These are phyloP conservation scores for Porites divaricata DNA, from an alignment of 92 coral and sea anemone species.

Conservation along the genomic window DNA sequence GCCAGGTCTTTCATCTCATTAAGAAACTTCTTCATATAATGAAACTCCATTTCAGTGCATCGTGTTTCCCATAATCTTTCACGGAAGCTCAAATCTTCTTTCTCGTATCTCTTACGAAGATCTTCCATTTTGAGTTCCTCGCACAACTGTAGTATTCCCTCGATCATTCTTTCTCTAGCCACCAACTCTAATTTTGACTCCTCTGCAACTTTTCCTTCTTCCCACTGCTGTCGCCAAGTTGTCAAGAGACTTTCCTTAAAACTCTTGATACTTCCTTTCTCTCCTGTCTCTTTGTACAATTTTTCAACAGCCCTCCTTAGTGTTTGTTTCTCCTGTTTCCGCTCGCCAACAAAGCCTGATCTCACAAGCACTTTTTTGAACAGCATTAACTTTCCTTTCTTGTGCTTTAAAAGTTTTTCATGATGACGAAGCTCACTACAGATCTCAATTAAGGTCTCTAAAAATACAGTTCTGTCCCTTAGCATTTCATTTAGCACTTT, in stretches of 20 bases:
- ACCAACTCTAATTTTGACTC: background rate
- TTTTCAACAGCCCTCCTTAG: background rate
- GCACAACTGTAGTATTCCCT: too few species aligned
- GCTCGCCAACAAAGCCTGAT: background rate
- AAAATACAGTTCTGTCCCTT: background rate
- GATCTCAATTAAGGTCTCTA: background rate
- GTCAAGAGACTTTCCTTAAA: background rate
- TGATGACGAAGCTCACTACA: background rate
- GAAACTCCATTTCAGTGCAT: background rate
- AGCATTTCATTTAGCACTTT: background rate
- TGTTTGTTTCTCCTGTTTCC: background rate
- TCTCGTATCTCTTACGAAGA: too few species aligned
- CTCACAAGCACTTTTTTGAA: background rate
- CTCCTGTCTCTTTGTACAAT: background rate
- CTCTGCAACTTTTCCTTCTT: background rate
- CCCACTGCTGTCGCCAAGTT: background rate
- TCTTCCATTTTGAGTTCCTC: too few species aligned
- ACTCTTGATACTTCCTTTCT: background rate
- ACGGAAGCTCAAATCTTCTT: conserved; percentile 8
- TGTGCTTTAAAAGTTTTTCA: background rate
- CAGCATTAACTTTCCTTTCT: background rate
- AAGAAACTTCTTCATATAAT: background rate
- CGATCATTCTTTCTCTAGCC: conserved; percentile 1
- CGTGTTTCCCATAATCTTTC: background rate
- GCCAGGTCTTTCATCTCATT: background rate